These are phyloP conservation scores for Danaus plexippus DNA, from an alignment of 1,140 invertebrate genomes.

Conservation along the genomic window DNA sequence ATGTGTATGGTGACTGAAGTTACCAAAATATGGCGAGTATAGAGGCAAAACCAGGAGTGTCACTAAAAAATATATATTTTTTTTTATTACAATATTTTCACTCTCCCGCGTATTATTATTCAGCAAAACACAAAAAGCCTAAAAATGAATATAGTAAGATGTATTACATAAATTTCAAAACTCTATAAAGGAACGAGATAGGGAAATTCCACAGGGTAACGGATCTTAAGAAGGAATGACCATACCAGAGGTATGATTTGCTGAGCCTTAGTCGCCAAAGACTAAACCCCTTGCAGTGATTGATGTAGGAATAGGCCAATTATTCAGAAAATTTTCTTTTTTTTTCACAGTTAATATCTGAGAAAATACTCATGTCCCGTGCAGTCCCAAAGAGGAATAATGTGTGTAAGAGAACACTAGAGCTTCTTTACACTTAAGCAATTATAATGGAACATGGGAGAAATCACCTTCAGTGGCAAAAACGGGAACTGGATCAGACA, in stretches of 20 bases:
- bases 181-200: constrained; percentile 6
- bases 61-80: constrained; percentile 11
- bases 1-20: no score
- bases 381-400: constrained; percentile 9
- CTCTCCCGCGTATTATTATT: constrained; percentile 10
- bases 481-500: no score
- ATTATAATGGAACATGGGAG: no score
- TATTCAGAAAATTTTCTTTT: constrained; percentile 8
- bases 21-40: background rate
- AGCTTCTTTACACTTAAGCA: constrained; percentile 3
- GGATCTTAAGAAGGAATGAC: constrained; percentile 7
- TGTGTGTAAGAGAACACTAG: constrained; percentile 8
- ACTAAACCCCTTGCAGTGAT: constrained; percentile 7
- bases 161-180: constrained; percentile 4
- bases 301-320: constrained; percentile 2
- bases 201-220: constrained; percentile 5
- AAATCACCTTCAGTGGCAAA: no score
- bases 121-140: no score
- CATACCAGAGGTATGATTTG: constrained; percentile 2
- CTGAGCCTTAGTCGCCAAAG: constrained; percentile 1
- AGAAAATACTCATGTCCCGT: constrained; percentile 3
- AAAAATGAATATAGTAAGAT: no score
- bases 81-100: constrained; percentile 10
- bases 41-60: constrained; percentile 8
- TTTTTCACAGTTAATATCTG: constrained; percentile 4